These are phyloP conservation scores for Numenius arquata DNA, from an alignment of 2,113 vertebrate species.

Conservation along the genomic window DNA sequence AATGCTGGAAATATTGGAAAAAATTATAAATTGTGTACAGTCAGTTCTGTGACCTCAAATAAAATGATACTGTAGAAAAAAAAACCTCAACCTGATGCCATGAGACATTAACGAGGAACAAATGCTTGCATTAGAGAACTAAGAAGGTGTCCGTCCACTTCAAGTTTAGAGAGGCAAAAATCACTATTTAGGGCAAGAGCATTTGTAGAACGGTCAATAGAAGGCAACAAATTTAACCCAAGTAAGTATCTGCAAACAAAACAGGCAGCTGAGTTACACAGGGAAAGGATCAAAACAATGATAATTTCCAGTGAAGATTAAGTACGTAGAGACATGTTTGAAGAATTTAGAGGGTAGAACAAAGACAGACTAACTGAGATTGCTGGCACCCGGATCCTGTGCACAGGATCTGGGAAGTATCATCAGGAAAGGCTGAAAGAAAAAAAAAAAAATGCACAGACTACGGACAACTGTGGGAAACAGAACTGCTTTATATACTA, in stretches of 20 bases:
- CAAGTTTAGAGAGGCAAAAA: background rate
- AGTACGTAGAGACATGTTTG: background rate
- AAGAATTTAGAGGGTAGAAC: slow-evolving; percentile 10
- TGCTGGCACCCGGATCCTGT: background rate
- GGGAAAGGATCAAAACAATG: background rate
- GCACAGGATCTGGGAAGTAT: slow-evolving; percentile 39
- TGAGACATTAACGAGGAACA: background rate
- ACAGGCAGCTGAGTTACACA: background rate
- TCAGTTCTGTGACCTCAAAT: background rate
- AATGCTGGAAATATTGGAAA: background rate
- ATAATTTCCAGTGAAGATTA: background rate
- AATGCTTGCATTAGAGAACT: background rate
- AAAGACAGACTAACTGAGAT: background rate
- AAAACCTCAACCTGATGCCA: background rate
- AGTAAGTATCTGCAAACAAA: background rate
- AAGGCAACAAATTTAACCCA: background rate
- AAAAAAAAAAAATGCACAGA: background rate
- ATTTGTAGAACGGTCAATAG: background rate
- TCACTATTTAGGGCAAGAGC: background rate
- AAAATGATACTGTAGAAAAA: background rate
- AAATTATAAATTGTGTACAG: background rate
- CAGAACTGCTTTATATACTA: slow-evolving; percentile 12
- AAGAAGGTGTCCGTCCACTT: background rate
- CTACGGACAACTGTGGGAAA: slow-evolving; percentile 33
- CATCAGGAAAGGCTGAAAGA: slow-evolving; percentile 29